phyloP scores from a whole-genome alignment of 2,888 invertebrate species.

The Germaria angustata region DNA sequence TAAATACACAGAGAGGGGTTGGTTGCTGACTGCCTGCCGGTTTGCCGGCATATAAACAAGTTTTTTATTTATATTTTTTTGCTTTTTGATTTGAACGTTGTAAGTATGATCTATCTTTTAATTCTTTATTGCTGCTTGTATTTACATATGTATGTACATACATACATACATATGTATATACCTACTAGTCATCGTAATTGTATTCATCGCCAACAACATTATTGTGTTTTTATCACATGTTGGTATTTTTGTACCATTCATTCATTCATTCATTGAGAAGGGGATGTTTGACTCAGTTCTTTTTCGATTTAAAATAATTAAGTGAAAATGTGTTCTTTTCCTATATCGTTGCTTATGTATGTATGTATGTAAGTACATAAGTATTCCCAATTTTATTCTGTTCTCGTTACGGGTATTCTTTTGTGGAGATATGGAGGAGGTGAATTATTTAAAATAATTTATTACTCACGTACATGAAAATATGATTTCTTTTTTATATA shows the following conservation, averaged over 20 bases:
- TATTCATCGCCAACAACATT: slow-evolving; percentile 43
- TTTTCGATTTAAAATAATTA: slow-evolving; percentile 51
- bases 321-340: slow-evolving; percentile 39
- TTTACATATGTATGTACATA: no score
- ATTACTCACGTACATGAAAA: slow-evolving; percentile 35
- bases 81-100: background rate
- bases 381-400: slow-evolving; percentile 20
- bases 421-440: slow-evolving; percentile 17
- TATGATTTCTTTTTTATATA: background rate
- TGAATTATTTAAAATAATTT: slow-evolving; percentile 33
- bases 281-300: slow-evolving; percentile 57
- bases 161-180: no score
- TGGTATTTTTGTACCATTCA: background rate
- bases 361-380: no score
- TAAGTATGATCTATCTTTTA: slow-evolving; percentile 42
- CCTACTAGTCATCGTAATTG: slow-evolving; percentile 25
- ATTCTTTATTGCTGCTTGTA: slow-evolving; percentile 22
- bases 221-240: slow-evolving; percentile 40
- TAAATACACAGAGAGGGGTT: background rate
- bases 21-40: slow-evolving; percentile 11
- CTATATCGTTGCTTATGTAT: background rate
- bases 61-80: slow-evolving; percentile 28
- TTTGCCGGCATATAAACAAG: slow-evolving; percentile 57
- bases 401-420: background rate
- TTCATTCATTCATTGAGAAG: slow-evolving; percentile 19